Evolutionary conservation across 2,888 invertebrate species (phyloP).

Genomic region (Drosophila fulvimacula): DNA sequence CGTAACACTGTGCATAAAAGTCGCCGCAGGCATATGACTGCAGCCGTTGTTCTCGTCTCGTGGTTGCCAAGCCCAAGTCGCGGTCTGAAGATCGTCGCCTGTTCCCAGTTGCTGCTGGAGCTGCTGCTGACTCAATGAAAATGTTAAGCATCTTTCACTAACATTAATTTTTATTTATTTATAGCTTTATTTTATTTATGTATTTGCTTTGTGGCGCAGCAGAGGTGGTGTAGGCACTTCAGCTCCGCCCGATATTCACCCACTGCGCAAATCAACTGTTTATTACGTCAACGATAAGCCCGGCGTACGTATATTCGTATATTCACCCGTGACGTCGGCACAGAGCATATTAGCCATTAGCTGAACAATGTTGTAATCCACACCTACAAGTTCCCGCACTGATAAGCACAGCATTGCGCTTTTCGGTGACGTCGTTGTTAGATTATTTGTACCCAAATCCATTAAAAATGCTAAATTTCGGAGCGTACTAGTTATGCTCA

Average conservation of each 20-base stretch:
- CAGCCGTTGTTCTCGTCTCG: conserved; percentile 22
- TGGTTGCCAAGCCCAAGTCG: conserved; percentile 19
- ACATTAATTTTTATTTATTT: conserved; percentile 74
- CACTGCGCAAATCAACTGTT: background rate
- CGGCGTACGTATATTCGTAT: background rate
- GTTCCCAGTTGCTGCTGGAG: background rate
- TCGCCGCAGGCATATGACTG: conserved; percentile 36
- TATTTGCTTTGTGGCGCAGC: conserved; percentile 39
- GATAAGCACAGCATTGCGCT: conserved; percentile 8
- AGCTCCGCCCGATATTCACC: background rate
- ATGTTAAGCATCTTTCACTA: conserved; percentile 70
- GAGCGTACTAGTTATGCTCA: background rate
- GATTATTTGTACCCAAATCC: background rate
- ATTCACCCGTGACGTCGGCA: conserved; percentile 9
- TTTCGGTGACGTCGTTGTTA: conserved; percentile 16
- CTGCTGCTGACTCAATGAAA: conserved; percentile 65
- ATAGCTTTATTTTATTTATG: conserved; percentile 66
- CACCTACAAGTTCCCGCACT: background rate
- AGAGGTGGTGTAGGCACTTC: background rate
- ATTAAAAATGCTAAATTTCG: background rate
- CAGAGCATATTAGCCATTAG: background rate
- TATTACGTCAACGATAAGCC: conserved; percentile 24
- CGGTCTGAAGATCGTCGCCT: conserved; percentile 7
- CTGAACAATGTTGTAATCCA: background rate
- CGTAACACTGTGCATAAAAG: conserved; percentile 28